These are phyloP conservation scores for Erethizon dorsatum DNA, from an alignment of 2,797 vertebrate species.

Conservation along the genomic window DNA sequence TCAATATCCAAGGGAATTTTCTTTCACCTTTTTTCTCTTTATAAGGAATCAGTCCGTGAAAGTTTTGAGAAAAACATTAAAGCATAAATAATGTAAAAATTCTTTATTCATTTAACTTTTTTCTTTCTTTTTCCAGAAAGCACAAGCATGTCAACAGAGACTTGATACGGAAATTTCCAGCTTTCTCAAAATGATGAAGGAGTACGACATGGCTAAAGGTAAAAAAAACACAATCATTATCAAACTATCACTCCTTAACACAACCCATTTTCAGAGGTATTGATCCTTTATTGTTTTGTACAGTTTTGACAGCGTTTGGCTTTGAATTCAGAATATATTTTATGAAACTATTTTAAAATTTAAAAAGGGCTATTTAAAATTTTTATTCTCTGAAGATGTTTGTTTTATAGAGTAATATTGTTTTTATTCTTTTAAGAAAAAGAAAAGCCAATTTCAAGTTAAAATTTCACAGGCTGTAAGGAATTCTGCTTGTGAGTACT, in stretches of 20 bases:
- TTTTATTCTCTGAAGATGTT: not conserved
- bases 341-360: slow-evolving; percentile 32
- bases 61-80: slow-evolving; percentile 59
- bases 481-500: not conserved
- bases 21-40: not conserved
- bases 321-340: slow-evolving; percentile 34
- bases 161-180: slow-evolving; percentile 93
- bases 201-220: slow-evolving; percentile 91
- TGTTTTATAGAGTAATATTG: not conserved
- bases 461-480: not conserved
- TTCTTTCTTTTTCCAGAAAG: slow-evolving; percentile 91
- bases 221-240: slow-evolving; percentile 73
- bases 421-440: slow-evolving; percentile 52
- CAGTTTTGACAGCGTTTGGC: not conserved
- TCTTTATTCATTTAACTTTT: slow-evolving; percentile 52
- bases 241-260: not conserved
- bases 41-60: not conserved
- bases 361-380: not conserved
- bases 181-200: slow-evolving; percentile 94
- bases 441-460: not conserved
- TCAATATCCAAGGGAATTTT: slow-evolving; percentile 17
- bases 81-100: slow-evolving; percentile 17
- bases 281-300: not conserved
- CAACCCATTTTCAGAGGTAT: not conserved
- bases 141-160: slow-evolving; percentile 92